Evolutionary conservation across 2,888 invertebrate species (phyloP).

Genomic region (Trissoscelio sp.): DNA sequence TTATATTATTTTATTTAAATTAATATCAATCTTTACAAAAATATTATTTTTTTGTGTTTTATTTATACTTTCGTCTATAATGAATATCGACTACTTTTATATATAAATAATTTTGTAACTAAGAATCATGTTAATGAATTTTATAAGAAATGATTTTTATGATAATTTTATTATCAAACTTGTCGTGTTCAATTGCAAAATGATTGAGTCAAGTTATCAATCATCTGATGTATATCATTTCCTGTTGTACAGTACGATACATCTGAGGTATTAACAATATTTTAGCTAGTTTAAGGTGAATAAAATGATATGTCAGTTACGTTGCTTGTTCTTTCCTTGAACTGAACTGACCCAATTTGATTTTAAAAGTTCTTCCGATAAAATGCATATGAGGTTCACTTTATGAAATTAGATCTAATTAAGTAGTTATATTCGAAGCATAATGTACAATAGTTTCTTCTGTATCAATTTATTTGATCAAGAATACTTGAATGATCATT

Average conservation of each 20-base stretch:
- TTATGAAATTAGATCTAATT: neutral
- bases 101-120: no score
- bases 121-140: neutral
- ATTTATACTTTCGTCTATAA: no score
- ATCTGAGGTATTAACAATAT: conserved; percentile 37
- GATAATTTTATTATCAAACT: neutral
- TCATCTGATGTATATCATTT: conserved; percentile 48
- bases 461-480: no score
- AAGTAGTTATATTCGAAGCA: conserved; percentile 5
- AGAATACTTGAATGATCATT: no score
- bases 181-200: neutral
- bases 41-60: no score
- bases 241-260: conserved; percentile 50
- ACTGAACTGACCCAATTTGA: conserved; percentile 26
- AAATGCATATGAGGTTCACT: neutral
- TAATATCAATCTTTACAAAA: no score
- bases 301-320: conserved; percentile 47
- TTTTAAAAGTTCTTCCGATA: conserved; percentile 2
- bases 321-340: conserved; percentile 11
- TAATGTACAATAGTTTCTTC: no score
- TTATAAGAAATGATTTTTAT: neutral
- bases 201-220: conserved; percentile 4
- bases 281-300: conserved; percentile 52
- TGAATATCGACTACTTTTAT: no score
- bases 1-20: no score